Evolutionary conservation across 2,113 vertebrate genomes (phyloP), one percentile per base, ranked within the genome.

Genomic region (Felis chaus): DNA sequence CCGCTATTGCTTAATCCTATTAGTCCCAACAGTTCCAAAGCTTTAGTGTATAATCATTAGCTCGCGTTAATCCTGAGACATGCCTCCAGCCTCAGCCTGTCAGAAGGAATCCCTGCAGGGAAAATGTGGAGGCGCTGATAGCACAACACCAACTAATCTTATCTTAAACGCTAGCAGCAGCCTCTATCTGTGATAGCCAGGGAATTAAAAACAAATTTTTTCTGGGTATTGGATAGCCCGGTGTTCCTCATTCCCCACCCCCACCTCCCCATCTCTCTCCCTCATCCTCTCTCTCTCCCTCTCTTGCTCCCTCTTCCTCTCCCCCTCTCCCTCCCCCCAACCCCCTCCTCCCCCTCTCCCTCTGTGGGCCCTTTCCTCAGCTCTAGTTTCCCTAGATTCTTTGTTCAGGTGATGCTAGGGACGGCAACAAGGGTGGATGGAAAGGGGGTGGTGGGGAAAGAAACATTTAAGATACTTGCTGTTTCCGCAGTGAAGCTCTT

Each of bases 21-120:
- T 99, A 99, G 99, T 99, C 99, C 99, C 98, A 97, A 99, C 99
- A 99, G 99, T 99, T 99, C 99, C 99, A 99, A 99, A 99, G 99
- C 99, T 99, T 99, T 99, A 99, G 99, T 99, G 99, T 99, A 99
- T 99, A 99, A 99, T 99, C 99, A 99, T 99, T 99, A 99, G 99
- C 99, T 99, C 73, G 95, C 99, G 99, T 99, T 99, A 99, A 99
- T 99, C 99, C 99, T 98, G 98, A 99, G 99, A 99, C 99, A 99
- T 99, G 99, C 99, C 98, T 99, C 98, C 98, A 99, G 99, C 99
- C 98, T 98, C 98, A 99, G 98, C 98, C 99, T 99, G 99, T 99
- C 99, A 99, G 99, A 99, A 99, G 98, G 99, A 99, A 99, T 99
- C 99, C 99, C 99, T 99, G 99, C 98, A 99, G 99, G 99, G 99